Evolutionary conservation across 2,113 vertebrate species (phyloP).

Genomic region (Pipra filicauda): DNA sequence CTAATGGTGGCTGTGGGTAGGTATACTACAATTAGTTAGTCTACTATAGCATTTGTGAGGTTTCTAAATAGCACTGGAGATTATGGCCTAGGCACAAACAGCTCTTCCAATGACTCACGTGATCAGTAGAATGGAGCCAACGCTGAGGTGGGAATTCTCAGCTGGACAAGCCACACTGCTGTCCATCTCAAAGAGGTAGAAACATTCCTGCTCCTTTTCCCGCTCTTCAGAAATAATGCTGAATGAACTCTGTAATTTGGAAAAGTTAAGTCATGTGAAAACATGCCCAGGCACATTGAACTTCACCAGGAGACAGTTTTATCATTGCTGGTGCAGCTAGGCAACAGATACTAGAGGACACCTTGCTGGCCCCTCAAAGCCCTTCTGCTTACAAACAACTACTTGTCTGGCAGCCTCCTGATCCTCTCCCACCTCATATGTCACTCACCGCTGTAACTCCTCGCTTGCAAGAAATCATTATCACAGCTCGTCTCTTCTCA

Average conservation of each 20-base stretch:
- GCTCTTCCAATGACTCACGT: constrained; percentile 78
- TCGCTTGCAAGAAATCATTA: constrained; percentile 91
- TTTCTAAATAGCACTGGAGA: neutral
- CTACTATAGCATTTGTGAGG: neutral
- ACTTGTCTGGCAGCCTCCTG: neutral
- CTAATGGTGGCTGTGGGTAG: neutral
- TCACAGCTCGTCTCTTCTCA: constrained; percentile 80
- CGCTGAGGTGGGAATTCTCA: constrained; percentile 79
- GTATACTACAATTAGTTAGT: neutral
- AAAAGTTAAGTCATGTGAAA: neutral
- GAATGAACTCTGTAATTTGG: constrained; percentile 75
- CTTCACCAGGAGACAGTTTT: neutral
- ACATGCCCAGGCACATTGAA: neutral
- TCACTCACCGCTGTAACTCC: constrained; percentile 75
- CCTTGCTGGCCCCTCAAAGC: neutral
- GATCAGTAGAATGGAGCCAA: constrained; percentile 90
- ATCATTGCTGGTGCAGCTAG: neutral
- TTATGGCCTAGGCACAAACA: neutral
- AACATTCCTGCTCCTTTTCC: constrained; percentile 79
- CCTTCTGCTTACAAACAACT: neutral
- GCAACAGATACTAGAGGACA: neutral
- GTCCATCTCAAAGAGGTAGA: constrained; percentile 94
- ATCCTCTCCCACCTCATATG: neutral
- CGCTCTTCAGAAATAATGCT: constrained; percentile 81
- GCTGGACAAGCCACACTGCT: constrained; percentile 83